Conservation (phyloP, 64 coral and sea anemone genomes). For the Stichodactyla helianthus region DNA sequence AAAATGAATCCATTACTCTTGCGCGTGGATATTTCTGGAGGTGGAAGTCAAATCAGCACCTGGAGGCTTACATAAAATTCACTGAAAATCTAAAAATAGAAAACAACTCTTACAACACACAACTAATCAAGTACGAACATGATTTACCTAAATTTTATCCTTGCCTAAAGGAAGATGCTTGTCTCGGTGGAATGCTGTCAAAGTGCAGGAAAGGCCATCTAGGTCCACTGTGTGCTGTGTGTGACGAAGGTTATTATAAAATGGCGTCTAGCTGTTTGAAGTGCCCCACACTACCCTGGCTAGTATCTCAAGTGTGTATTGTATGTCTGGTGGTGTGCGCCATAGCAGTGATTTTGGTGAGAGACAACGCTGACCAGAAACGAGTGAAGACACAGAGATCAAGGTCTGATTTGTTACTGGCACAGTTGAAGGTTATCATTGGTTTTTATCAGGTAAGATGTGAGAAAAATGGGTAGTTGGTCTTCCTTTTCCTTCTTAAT, state of each 20-base stretch:
- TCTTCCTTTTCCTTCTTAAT: too few species aligned
- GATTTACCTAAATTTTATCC: neutral
- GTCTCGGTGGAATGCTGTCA: constrained; percentile 31
- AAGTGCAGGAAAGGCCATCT: constrained; percentile 9
- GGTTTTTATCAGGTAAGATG: neutral
- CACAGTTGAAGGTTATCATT: neutral
- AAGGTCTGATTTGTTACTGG: neutral
- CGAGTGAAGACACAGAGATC: neutral
- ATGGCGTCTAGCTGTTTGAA: neutral
- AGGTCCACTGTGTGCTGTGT: constrained; percentile 18
- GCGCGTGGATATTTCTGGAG: constrained; percentile 18
- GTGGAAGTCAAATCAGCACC: neutral
- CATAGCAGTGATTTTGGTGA: neutral
- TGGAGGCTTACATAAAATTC: neutral
- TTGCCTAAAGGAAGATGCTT: constrained; percentile 6
- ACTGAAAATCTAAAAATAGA: neutral
- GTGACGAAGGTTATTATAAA: constrained; percentile 4
- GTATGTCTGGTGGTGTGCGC: neutral
- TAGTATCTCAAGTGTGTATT: neutral
- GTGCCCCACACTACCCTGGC: constrained; percentile 30
- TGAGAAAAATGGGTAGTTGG: too few species aligned
- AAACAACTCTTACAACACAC: constrained; percentile 8
- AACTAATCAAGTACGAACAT: neutral
- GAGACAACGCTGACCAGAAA: neutral
- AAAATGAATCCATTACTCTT: constrained; percentile 15